These are phyloP conservation scores for Kryptopterus vitreolus DNA, from an alignment of 2,797 vertebrate genomes.

Conservation along the genomic window DNA sequence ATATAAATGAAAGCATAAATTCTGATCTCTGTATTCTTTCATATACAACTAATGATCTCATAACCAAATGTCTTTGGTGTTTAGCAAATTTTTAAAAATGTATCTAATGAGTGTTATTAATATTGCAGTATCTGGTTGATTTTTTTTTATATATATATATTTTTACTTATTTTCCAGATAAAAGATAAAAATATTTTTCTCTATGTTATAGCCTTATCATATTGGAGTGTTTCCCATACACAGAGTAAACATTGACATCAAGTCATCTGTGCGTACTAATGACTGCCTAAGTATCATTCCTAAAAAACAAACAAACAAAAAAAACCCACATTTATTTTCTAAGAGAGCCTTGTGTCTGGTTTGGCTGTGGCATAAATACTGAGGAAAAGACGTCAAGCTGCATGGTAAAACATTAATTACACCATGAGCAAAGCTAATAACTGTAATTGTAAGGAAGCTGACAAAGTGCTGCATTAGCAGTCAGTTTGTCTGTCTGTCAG, in stretches of 20 bases:
- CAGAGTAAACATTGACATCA: not conserved
- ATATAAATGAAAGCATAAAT: too few relatives aligned
- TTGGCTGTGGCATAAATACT: not conserved
- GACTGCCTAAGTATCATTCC: not conserved
- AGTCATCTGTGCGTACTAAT: not conserved
- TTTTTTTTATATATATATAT: not conserved
- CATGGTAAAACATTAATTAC: slow-evolving; percentile 14
- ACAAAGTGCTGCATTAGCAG: slow-evolving; percentile 12
- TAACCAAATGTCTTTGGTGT: too few relatives aligned
- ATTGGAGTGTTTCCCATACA: not conserved
- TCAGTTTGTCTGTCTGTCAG: not conserved
- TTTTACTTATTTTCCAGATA: too few relatives aligned
- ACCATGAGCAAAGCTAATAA: slow-evolving; percentile 8
- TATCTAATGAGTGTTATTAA: not conserved
- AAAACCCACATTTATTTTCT: not conserved
- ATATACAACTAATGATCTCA: too few relatives aligned
- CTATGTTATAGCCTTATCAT: not conserved
- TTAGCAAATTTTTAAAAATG: not conserved
- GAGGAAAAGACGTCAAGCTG: not conserved
- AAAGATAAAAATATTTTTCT: not conserved
- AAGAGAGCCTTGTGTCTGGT: not conserved
- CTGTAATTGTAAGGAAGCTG: slow-evolving; percentile 19
- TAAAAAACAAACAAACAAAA: not conserved
- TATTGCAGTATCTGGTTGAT: not conserved
- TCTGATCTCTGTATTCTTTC: too few relatives aligned